Percentiles rank a stretch among this genome's conserved stretches.
Evolutionary conservation across 1,140 invertebrate species (phyloP).

Genomic region (Nebria ingens): DNA sequence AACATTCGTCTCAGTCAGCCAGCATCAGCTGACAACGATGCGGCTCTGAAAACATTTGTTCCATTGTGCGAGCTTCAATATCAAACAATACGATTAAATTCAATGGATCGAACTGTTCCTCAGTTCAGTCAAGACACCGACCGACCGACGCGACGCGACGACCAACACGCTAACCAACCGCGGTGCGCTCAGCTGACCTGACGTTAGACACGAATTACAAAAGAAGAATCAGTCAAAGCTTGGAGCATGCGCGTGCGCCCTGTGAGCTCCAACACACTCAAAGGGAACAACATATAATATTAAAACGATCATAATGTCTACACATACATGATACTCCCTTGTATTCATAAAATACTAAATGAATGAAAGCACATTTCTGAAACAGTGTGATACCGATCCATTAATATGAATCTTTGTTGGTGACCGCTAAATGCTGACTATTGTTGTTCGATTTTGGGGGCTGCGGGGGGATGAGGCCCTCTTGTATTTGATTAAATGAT

Average conservation of each 20-base stretch:
- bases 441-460: constrained; percentile 29
- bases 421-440: constrained; percentile 25
- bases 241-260: too few relatives aligned
- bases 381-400: constrained; percentile 31
- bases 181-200: too few relatives aligned
- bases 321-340: too few relatives aligned
- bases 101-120: not conserved
- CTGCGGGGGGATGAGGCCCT: constrained; percentile 12
- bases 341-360: constrained; percentile 10
- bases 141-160: too few relatives aligned
- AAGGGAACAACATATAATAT: too few relatives aligned
- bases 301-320: too few relatives aligned
- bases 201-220: too few relatives aligned
- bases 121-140: not conserved
- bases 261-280: too few relatives aligned
- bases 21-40: not conserved
- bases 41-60: constrained; percentile 4
- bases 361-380: constrained; percentile 30
- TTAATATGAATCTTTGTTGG: constrained; percentile 24
- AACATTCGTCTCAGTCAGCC: not conserved
- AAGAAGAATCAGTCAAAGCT: too few relatives aligned
- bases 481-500: constrained; percentile 29
- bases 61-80: constrained; percentile 7
- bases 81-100: constrained; percentile 9
- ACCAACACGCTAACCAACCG: too few relatives aligned